Base-by-base conservation (phyloP, 1,140 invertebrate genomes). In the Aphaenogaster ashmeadi region DNA sequence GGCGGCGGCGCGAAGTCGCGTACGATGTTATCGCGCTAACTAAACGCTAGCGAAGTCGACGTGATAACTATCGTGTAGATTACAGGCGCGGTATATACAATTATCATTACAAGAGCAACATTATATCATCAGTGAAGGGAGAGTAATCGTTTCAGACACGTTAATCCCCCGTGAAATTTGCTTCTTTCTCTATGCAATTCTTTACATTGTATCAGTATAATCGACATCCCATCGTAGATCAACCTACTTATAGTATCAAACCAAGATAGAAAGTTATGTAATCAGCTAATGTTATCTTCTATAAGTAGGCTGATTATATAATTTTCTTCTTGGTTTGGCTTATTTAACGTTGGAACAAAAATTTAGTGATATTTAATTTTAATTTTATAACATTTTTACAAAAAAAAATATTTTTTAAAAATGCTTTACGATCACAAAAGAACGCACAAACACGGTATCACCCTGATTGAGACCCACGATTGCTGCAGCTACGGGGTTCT, bases 11-110 rank as follows among this genome's bases (percentile, higher is more conserved):
- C 41, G 52, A 71, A 79, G 18, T 50, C 18, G 75, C 15, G 15
- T 44, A 11, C 11, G 54, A 81, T 81, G 21, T 47, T 83, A 83
- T 83, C 71, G 56, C 80, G 80, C 41, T 75, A 60, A 74, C 80
- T 74, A 50, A 84, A 56, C 47, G 54, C 21, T 58, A 33, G 44
- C 77, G 60, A 36, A 71, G 13, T 72, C n/a, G 54, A 60, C 33
- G 33, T 36, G 69, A 18, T 75, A 84, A 84, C 80, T 74, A 36
- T 83, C 66, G 27, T 36, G 15, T 75, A 27, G 41, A 84, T 84
- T 84, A 74, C 13, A 60, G 69, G 13, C 33, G 36, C 18, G 47
- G 21, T 38, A 27, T 71, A 36, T 58, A 15, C 1, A 27, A 27
- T 27, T 27, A 27, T 21, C 11, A 38, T 83, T 84, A 84, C 13